Evolutionary conservation across 2,888 invertebrate species (phyloP).

Genomic region (Aricia artaxerxes): DNA sequence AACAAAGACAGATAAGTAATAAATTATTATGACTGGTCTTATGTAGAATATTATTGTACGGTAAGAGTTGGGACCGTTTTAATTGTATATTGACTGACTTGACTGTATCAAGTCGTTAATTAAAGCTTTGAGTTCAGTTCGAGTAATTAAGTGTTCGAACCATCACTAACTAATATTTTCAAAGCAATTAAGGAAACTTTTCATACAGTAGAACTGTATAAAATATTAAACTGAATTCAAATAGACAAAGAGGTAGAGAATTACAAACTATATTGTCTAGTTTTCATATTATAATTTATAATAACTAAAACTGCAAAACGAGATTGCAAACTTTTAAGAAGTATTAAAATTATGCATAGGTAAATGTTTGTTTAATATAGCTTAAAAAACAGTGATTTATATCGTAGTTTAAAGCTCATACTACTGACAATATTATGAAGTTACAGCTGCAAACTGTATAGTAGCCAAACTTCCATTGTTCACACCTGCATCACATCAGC

Average conservation of each 20-base stretch:
- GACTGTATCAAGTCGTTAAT: too few species aligned
- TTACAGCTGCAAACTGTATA: background rate
- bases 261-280: too few species aligned
- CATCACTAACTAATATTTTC: background rate
- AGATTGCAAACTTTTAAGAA: too few species aligned
- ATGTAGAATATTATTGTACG: background rate
- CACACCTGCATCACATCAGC: slow-evolving; percentile 31
- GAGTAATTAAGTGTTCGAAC: background rate
- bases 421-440: background rate
- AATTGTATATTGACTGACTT: too few species aligned
- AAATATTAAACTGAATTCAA: too few species aligned
- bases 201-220: background rate
- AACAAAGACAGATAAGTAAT: background rate
- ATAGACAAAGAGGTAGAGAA: too few species aligned
- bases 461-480: slow-evolving; percentile 44
- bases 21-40: background rate
- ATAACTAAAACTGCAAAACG: too few species aligned
- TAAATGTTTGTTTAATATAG: too few species aligned
- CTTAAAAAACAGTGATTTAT: background rate
- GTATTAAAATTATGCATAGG: too few species aligned
- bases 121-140: too few species aligned
- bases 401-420: background rate
- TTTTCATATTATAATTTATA: too few species aligned
- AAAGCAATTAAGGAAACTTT: background rate
- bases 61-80: too few species aligned